phyloP scores from a whole-genome alignment of 2,113 vertebrate genomes.

The Felis chaus region DNA sequence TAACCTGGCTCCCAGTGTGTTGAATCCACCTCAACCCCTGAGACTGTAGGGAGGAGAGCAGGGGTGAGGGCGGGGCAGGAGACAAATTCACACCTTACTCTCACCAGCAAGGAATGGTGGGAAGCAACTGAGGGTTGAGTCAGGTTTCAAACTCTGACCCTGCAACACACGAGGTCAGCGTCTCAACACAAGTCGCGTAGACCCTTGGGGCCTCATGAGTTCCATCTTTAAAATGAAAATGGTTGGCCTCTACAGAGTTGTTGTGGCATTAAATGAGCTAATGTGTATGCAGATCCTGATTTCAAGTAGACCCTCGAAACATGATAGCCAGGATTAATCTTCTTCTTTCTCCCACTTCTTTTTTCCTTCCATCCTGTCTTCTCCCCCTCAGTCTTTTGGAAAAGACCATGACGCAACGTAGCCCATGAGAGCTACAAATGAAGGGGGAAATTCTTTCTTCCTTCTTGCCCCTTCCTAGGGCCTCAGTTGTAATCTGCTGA shows the following conservation, averaged over 20 bases:
- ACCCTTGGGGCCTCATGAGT: background rate
- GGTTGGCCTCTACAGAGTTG: background rate
- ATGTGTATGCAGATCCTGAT: background rate
- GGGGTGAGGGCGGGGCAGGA: accelerated
- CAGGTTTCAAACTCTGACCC: background rate
- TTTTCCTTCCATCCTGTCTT: background rate
- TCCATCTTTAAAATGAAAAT: background rate
- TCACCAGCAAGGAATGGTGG: background rate
- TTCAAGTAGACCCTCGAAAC: background rate
- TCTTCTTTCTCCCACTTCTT: background rate
- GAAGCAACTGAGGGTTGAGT: background rate
- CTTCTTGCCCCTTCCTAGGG: background rate
- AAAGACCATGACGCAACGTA: background rate
- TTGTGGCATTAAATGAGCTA: background rate
- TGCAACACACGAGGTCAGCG: background rate
- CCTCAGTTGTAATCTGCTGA: background rate
- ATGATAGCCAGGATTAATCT: background rate
- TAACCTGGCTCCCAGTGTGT: background rate
- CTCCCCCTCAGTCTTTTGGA: background rate
- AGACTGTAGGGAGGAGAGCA: background rate
- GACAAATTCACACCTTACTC: too few species aligned
- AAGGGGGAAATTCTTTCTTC: background rate
- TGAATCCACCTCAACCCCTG: background rate
- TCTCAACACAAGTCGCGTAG: background rate
- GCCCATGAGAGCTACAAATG: background rate